Conservation (phyloP, 2,797 vertebrate species). For the Calcarius lapponicus region DNA sequence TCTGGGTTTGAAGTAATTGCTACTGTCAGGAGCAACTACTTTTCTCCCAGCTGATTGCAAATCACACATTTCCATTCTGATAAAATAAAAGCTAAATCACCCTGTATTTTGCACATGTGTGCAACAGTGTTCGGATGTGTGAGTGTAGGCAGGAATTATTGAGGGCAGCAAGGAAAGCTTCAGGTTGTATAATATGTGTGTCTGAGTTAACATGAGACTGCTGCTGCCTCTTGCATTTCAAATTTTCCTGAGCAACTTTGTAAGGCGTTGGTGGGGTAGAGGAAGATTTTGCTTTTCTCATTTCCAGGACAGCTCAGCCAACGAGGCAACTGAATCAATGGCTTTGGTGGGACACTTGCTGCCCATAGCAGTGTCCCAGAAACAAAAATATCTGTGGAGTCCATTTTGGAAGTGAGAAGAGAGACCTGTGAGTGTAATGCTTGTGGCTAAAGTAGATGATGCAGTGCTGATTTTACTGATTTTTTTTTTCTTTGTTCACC, state of each 20-base stretch:
- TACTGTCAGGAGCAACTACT: neutral
- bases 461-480: neutral
- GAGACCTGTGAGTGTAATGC: neutral
- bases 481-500: accelerated
- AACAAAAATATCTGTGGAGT: neutral
- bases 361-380: neutral
- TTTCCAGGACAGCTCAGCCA: neutral
- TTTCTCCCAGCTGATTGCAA: neutral
- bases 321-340: neutral
- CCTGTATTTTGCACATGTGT: neutral
- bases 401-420: neutral
- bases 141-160: neutral
- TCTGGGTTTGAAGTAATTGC: neutral
- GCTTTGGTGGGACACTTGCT: neutral
- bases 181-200: slow-evolving; percentile 32
- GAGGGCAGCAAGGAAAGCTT: slow-evolving; percentile 30
- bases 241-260: neutral
- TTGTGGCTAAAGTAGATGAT: neutral
- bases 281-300: neutral
- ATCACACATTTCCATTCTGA: neutral
- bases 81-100: slow-evolving; percentile 15
- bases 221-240: neutral
- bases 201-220: slow-evolving; percentile 1
- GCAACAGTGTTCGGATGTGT: neutral
- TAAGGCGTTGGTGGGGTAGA: neutral